Evolutionary conservation across 1,140 invertebrate species (phyloP), one percentile per base, ranked within the genome.

Genomic region (Neotoxoptera formosana): DNA sequence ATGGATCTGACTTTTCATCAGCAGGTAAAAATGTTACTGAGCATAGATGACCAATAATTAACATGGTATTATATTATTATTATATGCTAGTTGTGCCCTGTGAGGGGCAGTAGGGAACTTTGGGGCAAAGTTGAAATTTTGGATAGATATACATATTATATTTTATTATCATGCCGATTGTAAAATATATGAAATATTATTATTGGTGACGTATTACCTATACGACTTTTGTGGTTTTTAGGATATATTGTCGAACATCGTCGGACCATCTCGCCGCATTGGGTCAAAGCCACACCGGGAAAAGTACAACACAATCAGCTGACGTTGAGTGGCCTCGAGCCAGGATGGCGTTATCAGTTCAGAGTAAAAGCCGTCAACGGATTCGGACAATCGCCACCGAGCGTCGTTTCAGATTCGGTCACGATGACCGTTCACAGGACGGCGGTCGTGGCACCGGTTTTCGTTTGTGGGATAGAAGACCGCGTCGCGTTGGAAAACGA

Each of bases 301-400:
- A 95, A 97, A 7, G 97, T 98, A 11, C 95, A 95, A 9, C 96
- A 96, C 53, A 96, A 97, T 1, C 97, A 98, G 95, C 95, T 98
- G 21, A 96, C 97, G 34, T 95, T 98, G 34, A 97, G 96, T 93
- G 97, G 97, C 48, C 96, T 98, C 25, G 97, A 98, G 94, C 97
- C 97, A 0, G 98, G 98, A 92, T 98, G 97, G 96, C 96, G 97
- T 84, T 99, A 99, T 95, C 97, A 98, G 95, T 99, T 99, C 95
- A 96, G 98, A 76, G 97, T 99, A 0, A 97, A 97, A 90, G 98
- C 98, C 0, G 96, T 98, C 95, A 99, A 99, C 95, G 96, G 97
- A 30, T 96, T 97, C 0, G 98, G 98, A 0, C 95, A 97, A 11
- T 98, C 98, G 7, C 96, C 97, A 91, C 97, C 97, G 34, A 97